Evolutionary conservation across 2,113 vertebrate species (phyloP), one percentile per base, ranked within the genome.

Genomic region (Leucosticte australis): DNA sequence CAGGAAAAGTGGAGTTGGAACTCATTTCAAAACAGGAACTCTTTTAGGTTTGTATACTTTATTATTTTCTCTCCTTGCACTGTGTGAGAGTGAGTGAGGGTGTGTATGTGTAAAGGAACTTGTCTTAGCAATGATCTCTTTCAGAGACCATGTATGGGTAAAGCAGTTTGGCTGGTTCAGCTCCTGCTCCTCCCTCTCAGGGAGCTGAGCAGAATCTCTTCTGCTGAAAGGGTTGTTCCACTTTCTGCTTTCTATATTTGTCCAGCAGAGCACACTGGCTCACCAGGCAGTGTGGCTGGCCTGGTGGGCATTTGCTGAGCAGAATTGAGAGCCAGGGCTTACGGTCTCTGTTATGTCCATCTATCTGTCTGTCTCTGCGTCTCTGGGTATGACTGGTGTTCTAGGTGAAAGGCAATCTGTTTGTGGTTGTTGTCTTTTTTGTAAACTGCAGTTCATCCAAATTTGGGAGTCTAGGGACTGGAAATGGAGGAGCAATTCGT

Each of bases 161-260:
- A 97, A 97, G 97, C 97, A 96, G 92, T 96, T 95, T 6, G 6
- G 92, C 95, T 91, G 94, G 85, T 96, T 95, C 84, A 89, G 95
- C 94, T 91, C 91, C 94, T 96, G 96, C 98, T 97, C 97, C 97
- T 97, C 97, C 97, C 95, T 98, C 92, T 60, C 8, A 0, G 75
- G 89, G 92, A 95, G 57, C 23, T 4, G 95, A 94, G 94, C 92
- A 95, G 94, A 95, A 82, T 97, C 91, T 94, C 88, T 96, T 96
- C 90, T 95, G 95, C 96, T 93, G 95, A 80, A 96, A 91, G 74
- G 82, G 62, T 95, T 89, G 94, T 90, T 97, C 90, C 71, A 88
- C 93, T 96, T 96, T 90, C 74, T 96, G 91, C 96, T 97, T 98
- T 97, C 98, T 98, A 94, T 98, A 97, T 98, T 97, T 98, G 97